Percentiles rank a stretch among this genome's conserved stretches.
phyloP scores from a whole-genome alignment of 2,797 vertebrate species.

The Bradypus variegatus region DNA sequence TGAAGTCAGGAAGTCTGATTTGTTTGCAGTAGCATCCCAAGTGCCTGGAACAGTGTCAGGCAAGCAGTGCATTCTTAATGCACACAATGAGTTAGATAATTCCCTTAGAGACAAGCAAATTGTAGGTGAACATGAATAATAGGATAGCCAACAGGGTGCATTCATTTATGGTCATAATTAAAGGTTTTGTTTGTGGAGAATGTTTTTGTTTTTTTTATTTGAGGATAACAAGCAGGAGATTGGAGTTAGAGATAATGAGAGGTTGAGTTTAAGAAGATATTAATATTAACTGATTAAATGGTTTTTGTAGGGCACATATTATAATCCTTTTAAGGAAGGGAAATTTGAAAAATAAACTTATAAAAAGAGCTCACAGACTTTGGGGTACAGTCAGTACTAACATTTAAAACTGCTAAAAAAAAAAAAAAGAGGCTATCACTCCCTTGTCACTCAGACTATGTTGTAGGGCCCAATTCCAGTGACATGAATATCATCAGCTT shows the following conservation, averaged over 20 bases:
- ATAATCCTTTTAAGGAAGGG: conserved; percentile 15
- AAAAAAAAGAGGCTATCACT: not conserved
- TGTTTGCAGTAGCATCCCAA: not conserved
- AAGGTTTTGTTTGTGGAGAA: not conserved
- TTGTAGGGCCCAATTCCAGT: not conserved
- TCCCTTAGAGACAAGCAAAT: not conserved
- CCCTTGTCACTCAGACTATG: not conserved
- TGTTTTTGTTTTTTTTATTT: not conserved
- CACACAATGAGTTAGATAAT: not conserved
- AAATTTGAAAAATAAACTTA: conserved; percentile 15
- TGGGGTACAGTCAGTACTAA: not conserved
- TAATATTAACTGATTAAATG: not conserved
- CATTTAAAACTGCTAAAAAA: not conserved
- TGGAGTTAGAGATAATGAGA: not conserved
- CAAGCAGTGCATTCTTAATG: not conserved
- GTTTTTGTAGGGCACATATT: not conserved
- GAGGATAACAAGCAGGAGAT: conserved; percentile 18
- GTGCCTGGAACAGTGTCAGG: not conserved
- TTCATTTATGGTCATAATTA: not conserved
- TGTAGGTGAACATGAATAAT: not conserved
- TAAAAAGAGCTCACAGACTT: not conserved
- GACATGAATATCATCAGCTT: not conserved
- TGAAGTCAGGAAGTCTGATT: not conserved
- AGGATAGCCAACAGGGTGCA: not conserved
- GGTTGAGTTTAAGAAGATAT: conserved; percentile 12